Evolutionary conservation across 1,140 invertebrate genomes (phyloP).

Genomic region (Arctopsyche grandis): DNA sequence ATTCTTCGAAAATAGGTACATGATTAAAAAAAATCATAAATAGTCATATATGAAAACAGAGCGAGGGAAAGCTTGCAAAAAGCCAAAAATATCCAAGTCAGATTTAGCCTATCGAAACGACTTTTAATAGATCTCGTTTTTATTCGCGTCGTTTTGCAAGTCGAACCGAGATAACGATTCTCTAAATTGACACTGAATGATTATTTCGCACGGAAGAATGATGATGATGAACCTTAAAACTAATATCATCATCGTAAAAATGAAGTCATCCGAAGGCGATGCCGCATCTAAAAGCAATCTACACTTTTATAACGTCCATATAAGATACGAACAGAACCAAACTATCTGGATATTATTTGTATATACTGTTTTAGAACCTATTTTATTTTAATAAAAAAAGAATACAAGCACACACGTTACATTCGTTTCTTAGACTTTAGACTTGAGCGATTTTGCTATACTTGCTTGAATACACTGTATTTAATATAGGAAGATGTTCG

Average conservation of each 20-base stretch:
- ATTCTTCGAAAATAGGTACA: conserved; percentile 5
- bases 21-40: not conserved
- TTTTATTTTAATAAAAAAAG: too few species aligned
- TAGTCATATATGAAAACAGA: not conserved
- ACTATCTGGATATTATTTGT: not conserved
- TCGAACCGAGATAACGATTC: not conserved
- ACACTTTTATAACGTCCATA: conserved; percentile 37
- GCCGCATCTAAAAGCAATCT: conserved; percentile 34
- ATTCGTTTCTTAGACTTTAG: not conserved
- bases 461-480: too few species aligned
- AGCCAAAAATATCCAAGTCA: not conserved
- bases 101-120: not conserved
- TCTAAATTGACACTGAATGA: conserved; percentile 10
- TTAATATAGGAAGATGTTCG: too few species aligned
- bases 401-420: not conserved
- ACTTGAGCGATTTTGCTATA: not conserved
- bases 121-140: not conserved
- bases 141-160: not conserved
- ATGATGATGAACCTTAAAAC: conserved; percentile 17
- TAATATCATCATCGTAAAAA: conserved; percentile 36
- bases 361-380: not conserved
- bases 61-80: not conserved
- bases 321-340: conserved; percentile 28
- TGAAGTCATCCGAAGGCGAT: conserved; percentile 33
- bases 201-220: conserved; percentile 11